Evolutionary conservation across 2,888 invertebrate species (phyloP), one percentile per base, ranked within the genome.

Genomic region (Drosophila pullipes): DNA sequence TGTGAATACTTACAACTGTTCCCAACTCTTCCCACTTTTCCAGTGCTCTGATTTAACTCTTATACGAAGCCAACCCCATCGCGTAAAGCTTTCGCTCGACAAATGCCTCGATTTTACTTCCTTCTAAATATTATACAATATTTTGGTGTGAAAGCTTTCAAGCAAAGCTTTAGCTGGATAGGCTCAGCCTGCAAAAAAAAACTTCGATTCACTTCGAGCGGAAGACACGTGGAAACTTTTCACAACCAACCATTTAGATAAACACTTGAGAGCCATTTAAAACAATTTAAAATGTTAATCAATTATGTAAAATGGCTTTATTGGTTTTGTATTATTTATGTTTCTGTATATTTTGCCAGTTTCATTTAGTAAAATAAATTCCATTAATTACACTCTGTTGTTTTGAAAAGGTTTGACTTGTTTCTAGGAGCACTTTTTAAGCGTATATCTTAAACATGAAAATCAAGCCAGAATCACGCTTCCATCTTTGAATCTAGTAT

Each of bases 1-100:
- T 39, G 69, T 28, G 44, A 72, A 33, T 31, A 28, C 44, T n/a
- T 35, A 5, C 31, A 28, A 18, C 61, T 47, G 22, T 16, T 35
- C 4, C 10, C 7, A 55, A 50, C 64, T 81, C 78, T 78, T 78
- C 81, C 81, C 78, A 78, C 4, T 81, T 52, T 80, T 39, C 13
- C 50, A 4, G 3, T 22, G 28, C 11, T 31, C 22, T 18, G n/a
- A 37, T 28, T 33, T 47, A 60, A 25, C 77, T 78, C 77, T 78
- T 78, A 78, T 78, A 78, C 66, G 41, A 25, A 7, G 11, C 41
- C 35, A 31, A 37, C 30, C 28, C 22, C 44, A 50, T n/a, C 9
- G 31, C 50, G 9, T 4, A 49, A 53, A 78, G 78, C 78, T 78
- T 77, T 67, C 47, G 50, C 78, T 81, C 77, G 16, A 16, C 18